Percentiles rank a stretch among this genome's conserved stretches.
Conservation (phyloP, 2,888 invertebrate species). For the Lordiphosa fenestrarum region DNA sequence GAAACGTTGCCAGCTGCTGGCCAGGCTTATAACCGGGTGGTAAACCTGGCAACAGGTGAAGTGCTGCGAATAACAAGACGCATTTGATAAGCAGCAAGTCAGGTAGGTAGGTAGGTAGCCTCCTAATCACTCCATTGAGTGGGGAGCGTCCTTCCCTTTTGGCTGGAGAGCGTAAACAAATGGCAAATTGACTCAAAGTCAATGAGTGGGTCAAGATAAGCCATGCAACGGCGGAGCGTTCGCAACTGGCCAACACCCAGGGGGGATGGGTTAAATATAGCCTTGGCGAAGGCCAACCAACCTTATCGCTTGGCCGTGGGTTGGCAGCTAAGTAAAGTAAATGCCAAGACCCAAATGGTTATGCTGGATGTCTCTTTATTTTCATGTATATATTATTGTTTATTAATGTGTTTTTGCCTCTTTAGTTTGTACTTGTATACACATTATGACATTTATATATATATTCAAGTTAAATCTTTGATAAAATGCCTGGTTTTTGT, state of each 20-base stretch:
- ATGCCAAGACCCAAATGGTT: no score
- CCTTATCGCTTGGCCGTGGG: conserved; percentile 17
- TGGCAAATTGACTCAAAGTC: no score
- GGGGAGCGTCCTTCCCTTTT: no score
- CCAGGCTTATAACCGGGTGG: not conserved
- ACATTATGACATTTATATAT: conserved; percentile 19
- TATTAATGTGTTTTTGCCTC: conserved; percentile 1
- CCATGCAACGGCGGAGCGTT: not conserved
- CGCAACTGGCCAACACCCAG: conserved; percentile 14
- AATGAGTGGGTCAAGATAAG: conserved; percentile 10
- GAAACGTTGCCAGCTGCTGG: not conserved
- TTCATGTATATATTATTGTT: conserved; percentile 5
- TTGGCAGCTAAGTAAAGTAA: no score
- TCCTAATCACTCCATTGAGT: no score
- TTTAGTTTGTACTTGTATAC: conserved; percentile 31
- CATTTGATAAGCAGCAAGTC: no score
- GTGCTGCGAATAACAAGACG: no score
- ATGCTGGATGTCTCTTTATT: no score
- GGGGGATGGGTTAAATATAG: conserved; percentile 12
- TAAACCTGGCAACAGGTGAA: no score
- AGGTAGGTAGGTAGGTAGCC: no score
- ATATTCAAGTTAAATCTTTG: conserved; percentile 20
- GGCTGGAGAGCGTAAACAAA: no score
- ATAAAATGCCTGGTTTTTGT: conserved; percentile 9
- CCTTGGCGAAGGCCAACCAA: conserved; percentile 8